phyloP scores from a whole-genome alignment of 1,140 invertebrate genomes.

The Drosophila tani region DNA sequence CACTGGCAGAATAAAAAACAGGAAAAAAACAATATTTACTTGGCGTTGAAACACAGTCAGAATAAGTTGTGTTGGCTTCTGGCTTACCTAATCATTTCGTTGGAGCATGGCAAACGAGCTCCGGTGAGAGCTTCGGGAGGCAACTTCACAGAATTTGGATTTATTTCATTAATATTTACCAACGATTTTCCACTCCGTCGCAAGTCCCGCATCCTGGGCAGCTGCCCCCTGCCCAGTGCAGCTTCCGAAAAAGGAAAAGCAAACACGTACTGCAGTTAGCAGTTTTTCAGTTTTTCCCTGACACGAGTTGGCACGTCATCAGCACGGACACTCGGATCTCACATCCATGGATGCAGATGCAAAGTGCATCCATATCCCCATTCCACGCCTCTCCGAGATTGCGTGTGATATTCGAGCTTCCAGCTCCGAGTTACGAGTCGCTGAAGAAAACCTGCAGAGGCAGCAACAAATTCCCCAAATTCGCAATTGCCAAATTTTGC shows the following conservation, averaged over 20 bases:
- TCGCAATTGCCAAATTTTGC: conserved; percentile 39
- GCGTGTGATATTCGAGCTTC: conserved; percentile 8
- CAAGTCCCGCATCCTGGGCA: background rate
- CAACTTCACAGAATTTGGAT: conserved; percentile 7
- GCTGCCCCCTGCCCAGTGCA: background rate
- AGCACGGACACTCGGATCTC: conserved; percentile 32
- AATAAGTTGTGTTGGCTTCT: conserved; percentile 15
- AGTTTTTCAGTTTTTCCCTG: conserved; percentile 19
- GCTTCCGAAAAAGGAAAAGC: conserved; percentile 3
- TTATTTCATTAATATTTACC: conserved; percentile 32
- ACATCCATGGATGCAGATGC: conserved; percentile 12
- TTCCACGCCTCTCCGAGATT: background rate
- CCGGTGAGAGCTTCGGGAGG: background rate
- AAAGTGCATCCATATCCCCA: conserved; percentile 9
- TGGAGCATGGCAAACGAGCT: conserved; percentile 12
- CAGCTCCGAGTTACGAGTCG: conserved; percentile 1
- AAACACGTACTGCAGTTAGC: conserved; percentile 36
- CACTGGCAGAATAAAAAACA: background rate
- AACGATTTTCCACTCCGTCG: conserved; percentile 28
- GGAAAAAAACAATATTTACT: background rate
- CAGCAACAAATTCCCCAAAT: conserved; percentile 30
- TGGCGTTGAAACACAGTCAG: background rate
- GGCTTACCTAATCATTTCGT: conserved; percentile 20
- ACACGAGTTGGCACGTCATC: conserved; percentile 41
- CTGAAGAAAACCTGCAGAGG: conserved; percentile 23